Evolutionary conservation across 2,888 invertebrate species (phyloP), one percentile per base, ranked within the genome.

Genomic region (Rotaria macrura): DNA sequence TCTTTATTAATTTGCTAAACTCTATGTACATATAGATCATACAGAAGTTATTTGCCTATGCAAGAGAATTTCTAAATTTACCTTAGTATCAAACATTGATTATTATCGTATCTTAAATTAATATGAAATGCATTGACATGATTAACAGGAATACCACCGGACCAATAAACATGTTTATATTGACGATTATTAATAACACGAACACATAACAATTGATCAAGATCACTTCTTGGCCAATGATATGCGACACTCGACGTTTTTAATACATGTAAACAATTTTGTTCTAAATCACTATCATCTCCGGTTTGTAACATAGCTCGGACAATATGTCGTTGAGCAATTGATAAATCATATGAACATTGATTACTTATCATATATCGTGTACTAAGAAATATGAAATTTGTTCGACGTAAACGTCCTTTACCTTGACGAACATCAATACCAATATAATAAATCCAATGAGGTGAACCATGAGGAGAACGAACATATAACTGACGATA

Each of bases 201-300:
- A 84, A 96, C 94, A 91, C 96, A 96, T 84, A 98, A 92, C 89
- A 96, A 92, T 89, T 94, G 95, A 89, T 95, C 95, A 88, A 95
- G 94, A 90, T 97, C 97, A 88, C 94, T 93, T 87, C 95, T 93
- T 85, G 96, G 95, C 97, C 98, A 99, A 92, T 99, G 97, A 92
- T 96, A 99, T 34, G 97, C 95, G 91, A 97, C 93, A 90, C 49
- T 83, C 49, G 86, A 86, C 12, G 85, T n/a, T 65, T 83, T 65
- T 23, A 85, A 52, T 9, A 86, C 55, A 29, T 79, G 17, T 52
- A 85, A 84, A 40, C 79, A 87, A 93, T 93, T 89, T 94, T 94
- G 83, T 94, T 94, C 57, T 93, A 93, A 89, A 57, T 65, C 12
- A 57, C 38, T 40, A 57, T 65, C 38, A 57, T 84, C 40, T 40